A percentile compares a stretch with the other conserved stretches of the same genome.
These are phyloP conservation scores for Ochotona curzoniae DNA, from an alignment of 2,113 vertebrate genomes.

Conservation along the genomic window DNA sequence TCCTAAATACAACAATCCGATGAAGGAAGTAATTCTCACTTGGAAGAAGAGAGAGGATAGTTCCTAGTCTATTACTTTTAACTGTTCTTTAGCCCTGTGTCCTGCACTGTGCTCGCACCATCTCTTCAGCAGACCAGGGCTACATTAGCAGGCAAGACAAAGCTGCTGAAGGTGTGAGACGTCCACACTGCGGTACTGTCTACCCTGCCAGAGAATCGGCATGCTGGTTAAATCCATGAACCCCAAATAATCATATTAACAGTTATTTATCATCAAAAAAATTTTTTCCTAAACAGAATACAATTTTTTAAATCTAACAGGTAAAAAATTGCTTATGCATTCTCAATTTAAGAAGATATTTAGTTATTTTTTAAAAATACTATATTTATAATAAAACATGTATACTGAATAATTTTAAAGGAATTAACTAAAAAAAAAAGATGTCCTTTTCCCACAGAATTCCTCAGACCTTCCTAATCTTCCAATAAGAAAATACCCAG, in stretches of 20 bases:
- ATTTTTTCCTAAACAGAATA: constrained; percentile 12
- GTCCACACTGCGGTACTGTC: not conserved
- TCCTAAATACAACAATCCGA: not conserved
- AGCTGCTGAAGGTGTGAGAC: not conserved
- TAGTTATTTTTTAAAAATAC: not conserved
- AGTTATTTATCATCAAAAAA: not conserved
- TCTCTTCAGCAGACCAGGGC: not conserved
- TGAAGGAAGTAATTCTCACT: not conserved
- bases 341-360: not conserved
- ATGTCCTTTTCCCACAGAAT: not conserved
- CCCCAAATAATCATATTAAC: not conserved
- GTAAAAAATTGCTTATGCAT: not conserved
- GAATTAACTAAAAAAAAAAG: not conserved
- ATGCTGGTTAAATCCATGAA: not conserved
- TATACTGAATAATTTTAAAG: constrained; percentile 11
- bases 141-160: not conserved
- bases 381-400: constrained; percentile 12
- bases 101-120: not conserved
- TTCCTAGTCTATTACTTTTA: constrained; percentile 31
- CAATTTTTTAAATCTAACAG: constrained; percentile 16
- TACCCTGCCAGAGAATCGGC: not conserved
- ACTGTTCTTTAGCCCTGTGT: not conserved
- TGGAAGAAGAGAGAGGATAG: constrained; percentile 19
- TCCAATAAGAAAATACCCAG: not conserved
- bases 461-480: constrained; percentile 10